phyloP scores from a whole-genome alignment of 1,140 invertebrate genomes.

The Hylyphantes graminicola region DNA sequence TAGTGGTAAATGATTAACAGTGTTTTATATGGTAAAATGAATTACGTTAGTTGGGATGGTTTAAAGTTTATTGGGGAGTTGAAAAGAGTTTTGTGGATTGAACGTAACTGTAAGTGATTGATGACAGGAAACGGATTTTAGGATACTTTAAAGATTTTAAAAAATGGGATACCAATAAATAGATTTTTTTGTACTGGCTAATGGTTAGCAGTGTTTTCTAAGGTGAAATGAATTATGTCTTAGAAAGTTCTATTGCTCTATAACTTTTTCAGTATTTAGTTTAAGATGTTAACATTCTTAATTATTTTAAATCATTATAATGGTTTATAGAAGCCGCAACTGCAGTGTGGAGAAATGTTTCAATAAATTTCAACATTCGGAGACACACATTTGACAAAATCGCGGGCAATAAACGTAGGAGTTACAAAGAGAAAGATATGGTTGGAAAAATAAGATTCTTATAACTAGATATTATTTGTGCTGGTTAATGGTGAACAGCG shows the following conservation, averaged over 20 bases:
- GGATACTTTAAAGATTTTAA: neutral
- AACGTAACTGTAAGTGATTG: no score
- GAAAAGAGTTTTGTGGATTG: no score
- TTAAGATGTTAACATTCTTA: no score
- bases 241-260: no score
- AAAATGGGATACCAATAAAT: neutral
- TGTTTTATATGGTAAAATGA: neutral
- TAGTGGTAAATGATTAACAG: neutral
- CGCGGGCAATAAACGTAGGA: slow-evolving; percentile 13
- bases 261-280: no score
- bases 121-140: neutral
- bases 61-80: no score
- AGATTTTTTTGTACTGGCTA: neutral
- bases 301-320: no score
- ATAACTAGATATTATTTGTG: neutral
- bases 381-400: slow-evolving; percentile 45
- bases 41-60: neutral
- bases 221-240: neutral
- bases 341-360: no score
- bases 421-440: slow-evolving; percentile 25
- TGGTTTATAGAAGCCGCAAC: no score
- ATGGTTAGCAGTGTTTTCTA: neutral
- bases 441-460: neutral
- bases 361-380: no score
- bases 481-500: neutral